Evolutionary conservation across 2,113 vertebrate genomes (phyloP), one percentile per base, ranked within the genome.

Genomic region (Dolichallabes microphthalmus): DNA sequence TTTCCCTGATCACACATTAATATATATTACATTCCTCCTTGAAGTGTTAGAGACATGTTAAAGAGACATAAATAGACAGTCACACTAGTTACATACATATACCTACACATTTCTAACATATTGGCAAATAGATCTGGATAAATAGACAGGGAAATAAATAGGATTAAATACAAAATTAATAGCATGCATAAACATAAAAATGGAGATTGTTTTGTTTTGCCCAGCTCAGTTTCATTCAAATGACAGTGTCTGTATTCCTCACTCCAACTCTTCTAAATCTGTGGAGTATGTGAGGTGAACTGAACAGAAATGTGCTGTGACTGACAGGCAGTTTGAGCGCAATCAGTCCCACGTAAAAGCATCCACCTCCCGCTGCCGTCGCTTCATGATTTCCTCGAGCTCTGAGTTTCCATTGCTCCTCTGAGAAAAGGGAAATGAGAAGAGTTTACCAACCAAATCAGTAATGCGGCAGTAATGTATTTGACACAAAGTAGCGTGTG

Each of bases 351-450:
- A 89, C 64, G 60, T 55, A 75, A 82, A 87, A 77, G 73, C 87
- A n/a, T 89, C 87, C 52, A 88, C 80, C 68, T 89, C 89, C 87
- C 69, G 85, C 87, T 89, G 89, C 27, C 89, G 68, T 6, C 85
- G 64, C 80, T 64, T 88, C 89, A 88, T 89, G 87, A 89, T 81
- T 84, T 86, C 89, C 82, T 89, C 82, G 14, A 89, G 87, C 35
- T 89, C 89, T 1, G 89, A 82, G 71, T 82, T 84, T 9, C 87
- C 87, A 27, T 25, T 73, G 81, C 68, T 85, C 76, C 39, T 86
- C 89, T 89, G 80, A 79, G 68, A 82, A 50, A 79, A 17, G 12
- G 50, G 74, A 60, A 61, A 78, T 32, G 75, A 25, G 64, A 25
- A 66, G 22, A 50, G 53, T 73, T 73, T 76, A 52, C 35, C 17